phyloP scores from a whole-genome alignment of 2,113 vertebrate genomes.

The Carettochelys insculpta region DNA sequence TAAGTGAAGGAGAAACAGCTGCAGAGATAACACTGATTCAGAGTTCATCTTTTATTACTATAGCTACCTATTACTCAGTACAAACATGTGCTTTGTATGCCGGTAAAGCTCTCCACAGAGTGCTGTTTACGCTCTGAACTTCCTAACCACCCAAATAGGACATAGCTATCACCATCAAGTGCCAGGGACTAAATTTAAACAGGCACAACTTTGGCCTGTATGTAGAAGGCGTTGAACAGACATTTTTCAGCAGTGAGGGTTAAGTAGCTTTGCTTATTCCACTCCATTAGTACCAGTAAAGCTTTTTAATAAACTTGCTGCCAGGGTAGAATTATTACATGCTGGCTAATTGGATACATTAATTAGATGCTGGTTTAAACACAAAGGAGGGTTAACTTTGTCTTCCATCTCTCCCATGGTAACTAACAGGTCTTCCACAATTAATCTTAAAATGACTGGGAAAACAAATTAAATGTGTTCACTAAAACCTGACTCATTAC shows the following conservation, averaged over 20 bases:
- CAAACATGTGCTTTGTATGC: background rate
- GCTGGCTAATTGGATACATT: slow-evolving; percentile 9
- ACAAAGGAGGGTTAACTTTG: slow-evolving; percentile 33
- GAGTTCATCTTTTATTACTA: background rate
- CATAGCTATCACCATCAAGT: background rate
- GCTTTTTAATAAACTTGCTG: slow-evolving; percentile 18
- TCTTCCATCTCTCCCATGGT: background rate
- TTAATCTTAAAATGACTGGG: slow-evolving; percentile 8
- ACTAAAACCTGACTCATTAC: background rate
- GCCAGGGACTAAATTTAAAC: background rate
- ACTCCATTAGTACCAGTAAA: slow-evolving; percentile 37
- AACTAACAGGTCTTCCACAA: slow-evolving; percentile 27
- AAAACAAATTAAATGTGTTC: fast-evolving
- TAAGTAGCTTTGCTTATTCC: slow-evolving; percentile 32
- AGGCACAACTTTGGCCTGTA: background rate
- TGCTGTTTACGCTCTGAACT: background rate
- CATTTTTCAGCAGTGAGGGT: background rate
- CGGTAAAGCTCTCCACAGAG: background rate
- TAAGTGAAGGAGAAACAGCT: background rate
- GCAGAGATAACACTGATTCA: background rate
- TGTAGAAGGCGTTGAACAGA: background rate
- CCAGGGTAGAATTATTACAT: slow-evolving; percentile 31
- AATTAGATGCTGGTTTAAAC: slow-evolving; percentile 40
- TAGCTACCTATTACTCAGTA: background rate
- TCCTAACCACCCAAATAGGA: background rate